Conservation (phyloP, 2,113 vertebrate genomes). For the Pholis gunnellus region DNA sequence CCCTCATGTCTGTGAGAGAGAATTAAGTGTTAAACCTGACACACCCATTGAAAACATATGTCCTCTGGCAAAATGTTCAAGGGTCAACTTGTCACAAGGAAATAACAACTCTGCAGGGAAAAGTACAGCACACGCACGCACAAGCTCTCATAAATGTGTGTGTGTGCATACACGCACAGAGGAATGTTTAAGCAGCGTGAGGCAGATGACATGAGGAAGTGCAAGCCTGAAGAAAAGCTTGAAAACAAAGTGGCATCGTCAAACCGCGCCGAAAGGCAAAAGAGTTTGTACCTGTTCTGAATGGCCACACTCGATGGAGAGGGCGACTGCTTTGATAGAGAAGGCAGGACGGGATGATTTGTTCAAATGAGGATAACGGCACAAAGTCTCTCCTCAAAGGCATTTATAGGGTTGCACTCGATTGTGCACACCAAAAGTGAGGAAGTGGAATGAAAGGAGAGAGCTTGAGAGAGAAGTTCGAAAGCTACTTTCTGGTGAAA, state of each 20-base stretch:
- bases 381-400: background rate
- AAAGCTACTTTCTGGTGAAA: background rate
- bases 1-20: conserved; percentile 46
- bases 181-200: conserved; percentile 24
- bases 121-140: background rate
- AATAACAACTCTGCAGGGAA: conserved; percentile 49
- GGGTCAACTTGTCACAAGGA: conserved; percentile 54
- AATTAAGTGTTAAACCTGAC: conserved; percentile 48
- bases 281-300: conserved; percentile 5
- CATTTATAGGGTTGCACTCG: background rate
- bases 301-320: background rate
- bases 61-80: conserved; percentile 48
- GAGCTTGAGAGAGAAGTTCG: background rate
- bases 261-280: background rate
- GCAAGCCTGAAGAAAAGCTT: background rate
- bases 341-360: background rate
- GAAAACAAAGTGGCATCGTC: background rate
- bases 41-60: conserved; percentile 54
- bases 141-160: background rate
- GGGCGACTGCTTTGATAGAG: background rate
- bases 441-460: background rate
- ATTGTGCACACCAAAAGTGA: too few relatives aligned
- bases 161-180: background rate
- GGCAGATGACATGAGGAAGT: background rate
- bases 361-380: background rate